These are phyloP conservation scores for Cricetomys ansorgei DNA, from an alignment of 2,113 vertebrate genomes.

Conservation along the genomic window DNA sequence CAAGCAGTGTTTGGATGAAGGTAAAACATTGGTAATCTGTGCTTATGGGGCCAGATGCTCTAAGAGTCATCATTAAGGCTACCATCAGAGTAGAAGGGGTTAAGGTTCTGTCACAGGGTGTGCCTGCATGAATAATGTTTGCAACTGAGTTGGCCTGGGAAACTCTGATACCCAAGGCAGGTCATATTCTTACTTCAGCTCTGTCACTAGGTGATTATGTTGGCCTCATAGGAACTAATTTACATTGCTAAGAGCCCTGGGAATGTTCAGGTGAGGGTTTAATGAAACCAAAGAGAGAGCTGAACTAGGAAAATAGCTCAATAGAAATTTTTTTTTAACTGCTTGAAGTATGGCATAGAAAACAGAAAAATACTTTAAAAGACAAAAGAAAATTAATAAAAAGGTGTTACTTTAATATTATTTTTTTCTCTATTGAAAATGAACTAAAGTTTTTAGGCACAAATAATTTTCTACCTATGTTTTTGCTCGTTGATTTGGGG, in stretches of 20 bases:
- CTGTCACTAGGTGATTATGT: constrained; percentile 48
- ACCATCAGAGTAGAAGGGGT: constrained; percentile 22
- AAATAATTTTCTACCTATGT: neutral
- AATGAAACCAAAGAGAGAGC: constrained; percentile 52
- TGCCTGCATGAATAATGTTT: constrained; percentile 41
- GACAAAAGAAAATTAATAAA: neutral
- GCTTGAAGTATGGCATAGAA: constrained; percentile 36
- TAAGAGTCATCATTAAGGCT: neutral
- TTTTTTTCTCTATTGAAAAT: neutral
- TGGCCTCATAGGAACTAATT: constrained; percentile 69
- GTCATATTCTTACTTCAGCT: constrained; percentile 1
- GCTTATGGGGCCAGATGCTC: neutral
- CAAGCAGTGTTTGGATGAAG: neutral
- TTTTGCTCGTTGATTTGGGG: neutral
- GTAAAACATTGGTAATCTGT: neutral
- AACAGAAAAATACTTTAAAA: constrained; percentile 15
- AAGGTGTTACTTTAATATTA: neutral
- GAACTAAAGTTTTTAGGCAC: neutral
- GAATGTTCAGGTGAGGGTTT: constrained; percentile 31
- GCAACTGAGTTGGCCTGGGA: constrained; percentile 7
- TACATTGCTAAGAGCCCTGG: constrained; percentile 21
- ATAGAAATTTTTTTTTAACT: neutral
- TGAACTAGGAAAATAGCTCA: constrained; percentile 49
- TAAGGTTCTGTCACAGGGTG: constrained; percentile 49
- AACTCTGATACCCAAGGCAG: constrained; percentile 45